Conservation (phyloP, 2,113 vertebrate species). For the Coregonus clupeaformis region DNA sequence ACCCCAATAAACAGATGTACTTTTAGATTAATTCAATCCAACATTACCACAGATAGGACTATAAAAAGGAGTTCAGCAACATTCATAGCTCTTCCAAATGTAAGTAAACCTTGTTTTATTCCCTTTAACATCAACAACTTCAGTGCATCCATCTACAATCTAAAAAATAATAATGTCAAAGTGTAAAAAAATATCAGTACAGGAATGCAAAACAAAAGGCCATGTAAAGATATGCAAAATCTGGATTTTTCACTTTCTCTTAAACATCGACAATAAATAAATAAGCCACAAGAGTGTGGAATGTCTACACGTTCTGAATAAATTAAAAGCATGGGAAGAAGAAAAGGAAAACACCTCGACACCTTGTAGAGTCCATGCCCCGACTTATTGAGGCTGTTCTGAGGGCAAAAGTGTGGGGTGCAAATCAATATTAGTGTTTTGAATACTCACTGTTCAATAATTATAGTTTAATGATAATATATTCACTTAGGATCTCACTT, state of each 20-base stretch:
- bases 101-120: conserved; percentile 85
- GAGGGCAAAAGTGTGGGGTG: no score
- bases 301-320: conserved; percentile 85
- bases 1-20: conserved; percentile 25
- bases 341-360: conserved; percentile 57
- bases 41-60: conserved; percentile 46
- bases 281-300: conserved; percentile 90
- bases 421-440: no score
- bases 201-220: conserved; percentile 77
- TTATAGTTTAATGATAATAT: no score
- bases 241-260: conserved; percentile 32
- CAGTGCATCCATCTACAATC: conserved; percentile 73
- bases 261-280: conserved; percentile 95
- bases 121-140: conserved; percentile 78
- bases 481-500: no score
- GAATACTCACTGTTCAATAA: no score
- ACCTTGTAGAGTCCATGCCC: no score
- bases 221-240: conserved; percentile 63
- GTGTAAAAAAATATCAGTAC: conserved; percentile 81
- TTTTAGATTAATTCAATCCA: conserved; percentile 34
- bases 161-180: conserved; percentile 48
- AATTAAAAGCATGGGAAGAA: conserved; percentile 82
- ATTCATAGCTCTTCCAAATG: conserved; percentile 87
- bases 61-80: conserved; percentile 71
- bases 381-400: no score